Evolutionary conservation across 1,140 invertebrate genomes (phyloP).

Genomic region (Oedothorax gibbosus): DNA sequence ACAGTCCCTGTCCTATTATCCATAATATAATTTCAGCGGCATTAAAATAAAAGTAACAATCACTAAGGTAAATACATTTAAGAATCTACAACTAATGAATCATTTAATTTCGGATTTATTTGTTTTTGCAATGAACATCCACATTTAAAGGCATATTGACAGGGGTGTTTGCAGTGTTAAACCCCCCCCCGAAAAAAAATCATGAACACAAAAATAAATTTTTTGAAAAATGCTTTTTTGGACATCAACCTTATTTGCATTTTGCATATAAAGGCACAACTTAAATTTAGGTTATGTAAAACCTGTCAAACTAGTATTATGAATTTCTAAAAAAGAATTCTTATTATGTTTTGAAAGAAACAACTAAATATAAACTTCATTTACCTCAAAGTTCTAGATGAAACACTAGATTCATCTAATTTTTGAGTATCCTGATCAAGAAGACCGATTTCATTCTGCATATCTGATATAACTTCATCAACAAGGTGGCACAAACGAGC

Average conservation of each 20-base stretch:
- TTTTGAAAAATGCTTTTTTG: not conserved
- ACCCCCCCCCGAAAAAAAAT: not conserved
- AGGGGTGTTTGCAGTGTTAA: not conserved
- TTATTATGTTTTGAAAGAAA: not conserved
- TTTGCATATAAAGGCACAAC: not conserved
- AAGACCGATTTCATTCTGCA: constrained; percentile 83
- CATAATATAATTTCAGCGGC: not conserved
- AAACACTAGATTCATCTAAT: constrained; percentile 78
- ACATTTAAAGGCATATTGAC: not conserved
- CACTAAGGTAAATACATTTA: not conserved
- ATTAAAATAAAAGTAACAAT: constrained; percentile 25
- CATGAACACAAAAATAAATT: not conserved
- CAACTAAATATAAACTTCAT: not conserved
- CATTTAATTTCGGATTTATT: not conserved
- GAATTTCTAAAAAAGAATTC: not conserved
- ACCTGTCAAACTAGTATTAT: not conserved
- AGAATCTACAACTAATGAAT: not conserved
- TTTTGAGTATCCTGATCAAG: constrained; percentile 80
- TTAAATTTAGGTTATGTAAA: not conserved
- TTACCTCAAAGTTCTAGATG: constrained; percentile 78
- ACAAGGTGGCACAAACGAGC: constrained; percentile 91
- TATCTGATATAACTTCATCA: constrained; percentile 90
- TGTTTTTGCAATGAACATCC: not conserved
- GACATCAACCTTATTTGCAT: not conserved
- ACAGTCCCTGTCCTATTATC: constrained; percentile 9